These are phyloP conservation scores for Pheosia gnoma DNA, from an alignment of 2,888 invertebrate genomes.

Conservation along the genomic window DNA sequence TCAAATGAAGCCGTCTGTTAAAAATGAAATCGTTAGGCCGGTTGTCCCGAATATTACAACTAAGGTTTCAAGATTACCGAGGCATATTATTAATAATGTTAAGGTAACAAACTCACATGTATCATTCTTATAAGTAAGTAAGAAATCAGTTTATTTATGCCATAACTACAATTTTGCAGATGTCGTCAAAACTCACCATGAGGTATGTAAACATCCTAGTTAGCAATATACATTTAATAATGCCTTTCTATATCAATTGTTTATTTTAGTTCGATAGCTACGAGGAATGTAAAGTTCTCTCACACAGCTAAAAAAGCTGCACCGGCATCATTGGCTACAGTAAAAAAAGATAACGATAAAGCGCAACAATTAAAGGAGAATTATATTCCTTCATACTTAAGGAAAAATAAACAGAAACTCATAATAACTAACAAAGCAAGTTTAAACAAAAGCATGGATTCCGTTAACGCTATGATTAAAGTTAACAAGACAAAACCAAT, in stretches of 20 bases:
- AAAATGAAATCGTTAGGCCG: background rate
- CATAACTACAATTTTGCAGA: slow-evolving; percentile 48
- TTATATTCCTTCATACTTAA: slow-evolving; percentile 54
- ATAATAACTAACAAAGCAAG: slow-evolving; percentile 24
- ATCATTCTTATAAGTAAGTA: background rate
- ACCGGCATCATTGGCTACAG: slow-evolving; percentile 16
- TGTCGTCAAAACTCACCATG: slow-evolving; percentile 48
- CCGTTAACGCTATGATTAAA: slow-evolving; percentile 25
- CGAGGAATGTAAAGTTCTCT: slow-evolving; percentile 47
- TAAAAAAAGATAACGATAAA: slow-evolving; percentile 38
- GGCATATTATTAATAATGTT: slow-evolving; percentile 8
- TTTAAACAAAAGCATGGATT: slow-evolving; percentile 40
- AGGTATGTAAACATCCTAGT: slow-evolving; percentile 43
- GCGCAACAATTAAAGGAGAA: slow-evolving; percentile 35
- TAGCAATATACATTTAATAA: background rate
- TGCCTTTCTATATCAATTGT: background rate
- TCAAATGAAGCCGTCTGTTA: background rate
- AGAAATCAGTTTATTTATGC: background rate
- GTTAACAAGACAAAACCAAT: slow-evolving; percentile 26
- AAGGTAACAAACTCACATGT: background rate
- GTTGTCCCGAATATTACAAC: background rate
- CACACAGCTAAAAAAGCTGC: slow-evolving; percentile 37
- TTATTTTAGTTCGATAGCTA: slow-evolving; percentile 46
- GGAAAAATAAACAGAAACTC: slow-evolving; percentile 28
- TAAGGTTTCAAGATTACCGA: background rate